phyloP scores from a whole-genome alignment of 2,797 vertebrate genomes.

The Megalops cyprinoides region DNA sequence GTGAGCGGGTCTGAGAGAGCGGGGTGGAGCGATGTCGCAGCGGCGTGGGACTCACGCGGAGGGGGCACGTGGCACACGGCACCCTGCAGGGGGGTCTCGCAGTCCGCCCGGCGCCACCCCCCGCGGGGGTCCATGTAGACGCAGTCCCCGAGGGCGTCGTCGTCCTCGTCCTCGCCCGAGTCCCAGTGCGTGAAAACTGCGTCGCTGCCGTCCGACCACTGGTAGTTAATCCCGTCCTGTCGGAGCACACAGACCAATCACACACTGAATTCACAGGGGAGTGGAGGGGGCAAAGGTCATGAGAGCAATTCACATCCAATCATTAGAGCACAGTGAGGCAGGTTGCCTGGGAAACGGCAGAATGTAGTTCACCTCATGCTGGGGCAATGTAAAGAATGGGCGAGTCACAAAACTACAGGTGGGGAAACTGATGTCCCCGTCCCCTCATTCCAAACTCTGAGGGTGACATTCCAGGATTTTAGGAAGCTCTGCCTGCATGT shows the following conservation, averaged over 20 bases:
- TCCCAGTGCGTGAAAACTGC: constrained; percentile 87
- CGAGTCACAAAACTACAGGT: not conserved
- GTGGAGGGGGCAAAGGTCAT: not conserved
- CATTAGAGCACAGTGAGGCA: too few species aligned
- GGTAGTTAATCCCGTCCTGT: constrained; percentile 84
- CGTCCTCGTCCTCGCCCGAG: constrained; percentile 65
- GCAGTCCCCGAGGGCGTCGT: constrained; percentile 79
- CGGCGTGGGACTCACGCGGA: constrained; percentile 74
- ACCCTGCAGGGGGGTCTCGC: constrained; percentile 78
- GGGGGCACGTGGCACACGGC: constrained; percentile 81
- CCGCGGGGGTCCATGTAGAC: constrained; percentile 86
- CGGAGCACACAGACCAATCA: not conserved
- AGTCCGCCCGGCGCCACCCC: constrained; percentile 81
- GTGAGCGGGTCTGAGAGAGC: not conserved
- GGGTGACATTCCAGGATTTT: constrained; percentile 40
- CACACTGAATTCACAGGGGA: not conserved
- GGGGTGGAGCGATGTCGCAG: not conserved
- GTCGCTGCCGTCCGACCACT: constrained; percentile 87
- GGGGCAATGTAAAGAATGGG: not conserved
- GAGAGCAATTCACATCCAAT: too few species aligned
- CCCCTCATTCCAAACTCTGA: constrained; percentile 40
- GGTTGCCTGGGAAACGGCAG: not conserved
- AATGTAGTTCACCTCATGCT: not conserved
- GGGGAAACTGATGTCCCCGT: constrained; percentile 31
- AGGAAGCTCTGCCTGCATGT: constrained; percentile 35